These are phyloP conservation scores for Brachyopa scutellaris DNA, from an alignment of 2,888 invertebrate species.

Conservation along the genomic window DNA sequence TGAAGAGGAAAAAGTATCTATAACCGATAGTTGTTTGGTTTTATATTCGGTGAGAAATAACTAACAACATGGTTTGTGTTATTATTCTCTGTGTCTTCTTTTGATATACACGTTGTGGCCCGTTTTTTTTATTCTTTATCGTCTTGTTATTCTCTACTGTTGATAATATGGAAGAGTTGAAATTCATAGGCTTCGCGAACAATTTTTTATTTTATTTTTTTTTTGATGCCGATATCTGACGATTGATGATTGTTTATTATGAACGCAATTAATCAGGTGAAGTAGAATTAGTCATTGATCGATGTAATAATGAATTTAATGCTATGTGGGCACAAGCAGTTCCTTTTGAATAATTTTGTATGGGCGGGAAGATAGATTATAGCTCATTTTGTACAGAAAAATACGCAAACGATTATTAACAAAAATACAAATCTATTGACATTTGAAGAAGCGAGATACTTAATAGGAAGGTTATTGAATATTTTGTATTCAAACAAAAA, in stretches of 20 bases:
- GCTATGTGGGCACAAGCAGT: slow-evolving; percentile 7
- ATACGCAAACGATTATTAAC: slow-evolving; percentile 14
- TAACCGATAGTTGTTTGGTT: slow-evolving; percentile 63
- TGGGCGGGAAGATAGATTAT: slow-evolving; percentile 27
- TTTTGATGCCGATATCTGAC: slow-evolving; percentile 61
- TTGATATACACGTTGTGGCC: slow-evolving; percentile 9
- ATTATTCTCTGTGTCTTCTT: slow-evolving; percentile 38
- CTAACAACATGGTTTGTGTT: slow-evolving; percentile 63
- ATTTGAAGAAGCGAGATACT: slow-evolving; percentile 13
- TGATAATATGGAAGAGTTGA: slow-evolving; percentile 62
- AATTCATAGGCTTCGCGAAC: slow-evolving; percentile 51
- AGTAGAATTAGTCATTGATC: slow-evolving; percentile 62
- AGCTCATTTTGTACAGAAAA: slow-evolving; percentile 24
- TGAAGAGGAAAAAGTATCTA: slow-evolving; percentile 46
- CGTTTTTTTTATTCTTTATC: not conserved
- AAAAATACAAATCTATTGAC: slow-evolving; percentile 24
- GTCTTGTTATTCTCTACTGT: not conserved
- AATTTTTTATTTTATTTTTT: slow-evolving; percentile 15
- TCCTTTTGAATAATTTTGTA: slow-evolving; percentile 10
- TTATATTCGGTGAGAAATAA: slow-evolving; percentile 60
- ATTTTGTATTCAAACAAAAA: too few species aligned
- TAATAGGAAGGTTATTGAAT: not conserved
- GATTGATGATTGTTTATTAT: slow-evolving; percentile 71
- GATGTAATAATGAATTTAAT: slow-evolving; percentile 28
- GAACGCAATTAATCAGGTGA: slow-evolving; percentile 70